Percentiles rank a stretch among this genome's conserved stretches.
phyloP scores from a whole-genome alignment of 2,797 vertebrate genomes.

The Onychomys torridus region DNA sequence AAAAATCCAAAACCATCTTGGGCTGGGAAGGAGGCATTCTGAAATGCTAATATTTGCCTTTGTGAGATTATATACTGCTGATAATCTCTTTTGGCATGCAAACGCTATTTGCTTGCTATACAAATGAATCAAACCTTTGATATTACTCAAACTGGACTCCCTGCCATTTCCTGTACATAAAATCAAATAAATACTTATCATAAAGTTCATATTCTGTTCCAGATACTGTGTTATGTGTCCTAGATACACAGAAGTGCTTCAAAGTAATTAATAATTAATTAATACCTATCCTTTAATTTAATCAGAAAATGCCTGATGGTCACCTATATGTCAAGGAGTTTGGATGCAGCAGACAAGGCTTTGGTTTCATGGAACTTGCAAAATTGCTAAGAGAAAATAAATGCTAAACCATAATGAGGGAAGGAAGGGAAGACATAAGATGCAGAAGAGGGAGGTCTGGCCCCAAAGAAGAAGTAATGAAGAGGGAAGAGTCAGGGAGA shows the following conservation, averaged over 20 bases:
- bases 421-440: not conserved
- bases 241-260: constrained; percentile 31
- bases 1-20: constrained; percentile 62
- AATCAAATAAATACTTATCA: constrained; percentile 47
- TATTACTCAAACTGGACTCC: constrained; percentile 45
- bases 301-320: constrained; percentile 15
- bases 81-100: constrained; percentile 39
- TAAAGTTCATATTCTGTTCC: not conserved
- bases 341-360: not conserved
- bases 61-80: constrained; percentile 43
- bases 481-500: not conserved
- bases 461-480: not conserved
- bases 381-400: not conserved
- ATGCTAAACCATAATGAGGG: not conserved
- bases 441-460: not conserved
- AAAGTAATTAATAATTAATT: not conserved
- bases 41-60: constrained; percentile 70
- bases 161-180: constrained; percentile 52
- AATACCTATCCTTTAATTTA: constrained; percentile 33
- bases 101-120: not conserved
- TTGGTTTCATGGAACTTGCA: not conserved
- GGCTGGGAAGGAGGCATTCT: constrained; percentile 63
- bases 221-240: not conserved
- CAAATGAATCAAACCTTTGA: constrained; percentile 1
- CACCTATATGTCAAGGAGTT: not conserved